These are phyloP conservation scores for Melanerpes aurifrons DNA, from an alignment of 2,113 vertebrate genomes.

Conservation along the genomic window DNA sequence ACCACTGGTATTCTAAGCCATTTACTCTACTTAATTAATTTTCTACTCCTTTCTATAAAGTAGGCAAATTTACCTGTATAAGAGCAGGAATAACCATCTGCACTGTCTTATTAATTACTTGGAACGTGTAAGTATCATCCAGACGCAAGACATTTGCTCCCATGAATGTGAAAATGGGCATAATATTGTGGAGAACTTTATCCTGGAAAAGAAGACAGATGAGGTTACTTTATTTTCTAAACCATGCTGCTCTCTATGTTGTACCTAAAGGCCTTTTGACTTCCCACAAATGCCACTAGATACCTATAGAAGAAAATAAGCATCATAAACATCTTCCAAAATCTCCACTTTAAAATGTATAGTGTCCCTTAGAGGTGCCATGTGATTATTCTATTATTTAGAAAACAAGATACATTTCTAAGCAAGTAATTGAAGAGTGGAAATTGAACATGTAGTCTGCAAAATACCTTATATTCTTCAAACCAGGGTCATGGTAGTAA, in stretches of 20 bases:
- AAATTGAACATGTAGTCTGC: background rate
- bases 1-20: background rate
- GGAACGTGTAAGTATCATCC: slow-evolving; percentile 95
- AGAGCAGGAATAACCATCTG: slow-evolving; percentile 95
- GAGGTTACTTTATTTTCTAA: background rate
- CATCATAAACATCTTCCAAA: background rate
- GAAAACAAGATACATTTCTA: background rate
- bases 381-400: background rate
- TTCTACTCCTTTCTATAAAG: background rate
- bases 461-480: background rate
- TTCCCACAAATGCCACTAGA: background rate
- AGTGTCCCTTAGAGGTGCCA: background rate
- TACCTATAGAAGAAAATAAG: background rate
- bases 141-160: slow-evolving; percentile 93
- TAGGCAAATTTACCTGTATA: slow-evolving; percentile 80
- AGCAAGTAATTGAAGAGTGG: background rate
- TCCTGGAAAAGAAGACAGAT: slow-evolving; percentile 79
- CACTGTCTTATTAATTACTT: slow-evolving; percentile 94
- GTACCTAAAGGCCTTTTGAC: background rate
- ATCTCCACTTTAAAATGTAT: background rate
- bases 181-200: slow-evolving; percentile 97
- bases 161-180: slow-evolving; percentile 99
- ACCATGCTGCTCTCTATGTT: background rate
- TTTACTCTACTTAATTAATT: background rate
- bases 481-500: background rate